Percentiles rank a stretch among this genome's conserved stretches.
Evolutionary conservation across 2,888 invertebrate genomes (phyloP).

Genomic region (Carabus problematicus): DNA sequence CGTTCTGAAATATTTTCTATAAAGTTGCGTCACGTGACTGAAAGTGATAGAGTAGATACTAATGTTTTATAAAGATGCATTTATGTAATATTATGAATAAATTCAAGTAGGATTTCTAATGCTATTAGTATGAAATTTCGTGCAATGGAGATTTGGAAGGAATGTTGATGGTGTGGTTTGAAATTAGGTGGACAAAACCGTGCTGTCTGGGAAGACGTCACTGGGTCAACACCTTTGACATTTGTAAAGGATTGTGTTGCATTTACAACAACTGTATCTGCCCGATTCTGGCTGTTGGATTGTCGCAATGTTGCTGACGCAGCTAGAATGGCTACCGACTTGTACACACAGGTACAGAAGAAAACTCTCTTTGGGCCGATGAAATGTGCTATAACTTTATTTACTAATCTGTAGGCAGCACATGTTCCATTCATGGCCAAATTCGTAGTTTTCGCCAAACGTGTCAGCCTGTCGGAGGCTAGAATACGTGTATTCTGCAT

Average conservation of each 20-base stretch:
- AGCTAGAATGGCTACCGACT: constrained; percentile 93
- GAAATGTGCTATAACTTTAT: constrained; percentile 4
- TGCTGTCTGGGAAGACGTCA: constrained; percentile 99
- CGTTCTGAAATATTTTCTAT: constrained; percentile 12
- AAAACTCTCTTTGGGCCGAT: background rate
- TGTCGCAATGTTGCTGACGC: constrained; percentile 95
- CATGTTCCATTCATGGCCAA: constrained; percentile 98
- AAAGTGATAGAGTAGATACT: too few species aligned
- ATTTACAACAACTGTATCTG: constrained; percentile 98
- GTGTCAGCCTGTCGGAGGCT: constrained; percentile 86
- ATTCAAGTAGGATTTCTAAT: constrained; percentile 17
- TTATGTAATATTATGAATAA: constrained; percentile 43
- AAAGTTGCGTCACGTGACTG: background rate
- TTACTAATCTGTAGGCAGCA: constrained; percentile 58
- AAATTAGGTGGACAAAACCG: constrained; percentile 87
- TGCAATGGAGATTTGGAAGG: too few species aligned
- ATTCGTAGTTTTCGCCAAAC: constrained; percentile 95
- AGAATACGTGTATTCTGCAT: constrained; percentile 94
- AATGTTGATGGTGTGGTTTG: background rate
- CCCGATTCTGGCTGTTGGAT: constrained; percentile 98
- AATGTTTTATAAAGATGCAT: constrained; percentile 13
- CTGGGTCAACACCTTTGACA: constrained; percentile 95
- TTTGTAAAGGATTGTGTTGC: constrained; percentile 97
- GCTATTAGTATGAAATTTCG: constrained; percentile 26
- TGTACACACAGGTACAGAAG: constrained; percentile 78